Evolutionary conservation across 2,113 vertebrate genomes (phyloP).

Genomic region (Heptranchias perlo): DNA sequence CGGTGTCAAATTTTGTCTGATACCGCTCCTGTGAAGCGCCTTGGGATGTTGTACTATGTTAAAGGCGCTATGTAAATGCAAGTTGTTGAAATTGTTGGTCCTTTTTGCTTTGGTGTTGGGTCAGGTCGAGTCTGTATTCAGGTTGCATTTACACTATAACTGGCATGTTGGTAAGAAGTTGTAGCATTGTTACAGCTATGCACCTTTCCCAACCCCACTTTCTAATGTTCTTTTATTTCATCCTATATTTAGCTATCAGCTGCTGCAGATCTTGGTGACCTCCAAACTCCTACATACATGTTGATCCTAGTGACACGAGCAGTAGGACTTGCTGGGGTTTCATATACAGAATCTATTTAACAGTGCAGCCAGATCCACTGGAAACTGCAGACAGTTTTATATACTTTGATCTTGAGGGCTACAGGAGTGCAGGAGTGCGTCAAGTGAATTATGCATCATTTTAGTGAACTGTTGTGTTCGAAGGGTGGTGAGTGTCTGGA

Average conservation of each 20-base stretch:
- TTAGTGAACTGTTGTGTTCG: background rate
- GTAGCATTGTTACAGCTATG: no score
- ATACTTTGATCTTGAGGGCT: background rate
- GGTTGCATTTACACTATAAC: no score
- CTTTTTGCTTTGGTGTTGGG: no score
- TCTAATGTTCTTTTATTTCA: background rate
- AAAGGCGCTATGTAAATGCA: no score
- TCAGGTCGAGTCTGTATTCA: no score
- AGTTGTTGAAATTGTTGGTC: no score
- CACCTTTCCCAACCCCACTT: background rate
- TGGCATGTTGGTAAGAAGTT: no score
- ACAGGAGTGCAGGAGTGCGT: background rate
- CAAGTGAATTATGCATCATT: background rate
- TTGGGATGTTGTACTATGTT: no score
- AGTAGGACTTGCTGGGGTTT: background rate
- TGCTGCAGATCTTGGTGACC: background rate
- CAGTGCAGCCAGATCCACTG: no score
- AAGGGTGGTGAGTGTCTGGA: no score
- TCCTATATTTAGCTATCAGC: background rate
- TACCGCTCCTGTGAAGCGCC: no score
- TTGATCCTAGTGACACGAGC: background rate
- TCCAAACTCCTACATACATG: background rate
- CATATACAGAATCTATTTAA: background rate
- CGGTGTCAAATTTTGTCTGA: no score
- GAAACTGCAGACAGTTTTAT: background rate